Conservation (phyloP, 2,113 vertebrate genomes). For the Hiodon tergisus region DNA sequence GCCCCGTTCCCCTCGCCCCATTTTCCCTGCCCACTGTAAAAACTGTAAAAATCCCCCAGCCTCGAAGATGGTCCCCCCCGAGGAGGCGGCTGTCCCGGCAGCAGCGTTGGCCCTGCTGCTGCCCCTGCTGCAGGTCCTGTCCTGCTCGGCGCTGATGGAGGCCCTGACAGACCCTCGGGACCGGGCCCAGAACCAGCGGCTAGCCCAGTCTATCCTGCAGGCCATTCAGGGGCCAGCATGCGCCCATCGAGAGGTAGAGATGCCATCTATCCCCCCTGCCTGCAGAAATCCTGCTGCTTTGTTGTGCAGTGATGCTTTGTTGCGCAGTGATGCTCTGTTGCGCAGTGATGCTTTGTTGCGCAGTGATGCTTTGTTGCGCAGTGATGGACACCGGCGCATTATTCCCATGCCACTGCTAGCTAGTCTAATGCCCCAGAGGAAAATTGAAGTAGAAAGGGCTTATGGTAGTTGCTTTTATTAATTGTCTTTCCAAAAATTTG, state of each 20-base stretch:
- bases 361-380: too few relatives aligned
- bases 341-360: too few relatives aligned
- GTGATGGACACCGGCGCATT: too few relatives aligned
- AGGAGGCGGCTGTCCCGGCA: slow-evolving; percentile 42
- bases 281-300: slow-evolving; percentile 22
- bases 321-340: neutral
- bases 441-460: too few relatives aligned
- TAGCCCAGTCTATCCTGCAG: slow-evolving; percentile 67
- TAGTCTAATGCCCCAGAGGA: too few relatives aligned
- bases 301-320: neutral
- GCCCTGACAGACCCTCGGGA: slow-evolving; percentile 56
- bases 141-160: slow-evolving; percentile 68
- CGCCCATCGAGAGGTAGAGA: slow-evolving; percentile 9
- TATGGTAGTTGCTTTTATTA: too few relatives aligned
- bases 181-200: slow-evolving; percentile 58
- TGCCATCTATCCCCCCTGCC: neutral
- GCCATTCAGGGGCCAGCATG: slow-evolving; percentile 47
- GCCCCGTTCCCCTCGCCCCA: too few relatives aligned
- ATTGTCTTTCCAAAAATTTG: too few relatives aligned
- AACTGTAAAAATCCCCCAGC: slow-evolving; percentile 50
- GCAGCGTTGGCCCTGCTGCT: slow-evolving; percentile 67
- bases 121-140: slow-evolving; percentile 81
- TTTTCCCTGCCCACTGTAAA: too few relatives aligned
- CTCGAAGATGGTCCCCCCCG: slow-evolving; percentile 63
- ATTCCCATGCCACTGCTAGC: too few relatives aligned